Base-by-base conservation (phyloP, 2,113 vertebrate species). In the Antechinus flavipes region DNA sequence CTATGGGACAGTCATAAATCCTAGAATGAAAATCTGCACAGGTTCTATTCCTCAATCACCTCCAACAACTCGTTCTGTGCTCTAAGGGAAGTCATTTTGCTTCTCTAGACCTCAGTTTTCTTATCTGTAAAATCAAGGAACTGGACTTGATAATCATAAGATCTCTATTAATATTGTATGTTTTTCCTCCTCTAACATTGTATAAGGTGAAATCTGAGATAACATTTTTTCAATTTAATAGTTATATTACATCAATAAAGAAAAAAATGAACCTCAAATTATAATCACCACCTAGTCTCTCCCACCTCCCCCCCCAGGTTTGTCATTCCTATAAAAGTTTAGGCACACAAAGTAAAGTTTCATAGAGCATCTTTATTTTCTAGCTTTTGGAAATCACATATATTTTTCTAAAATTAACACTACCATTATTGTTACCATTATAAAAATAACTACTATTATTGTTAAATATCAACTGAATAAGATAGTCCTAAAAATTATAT, bases 221-320 rank as follows among this genome's bases (percentile, higher is more conserved):
- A 61, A 42, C n/a, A 42, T 84, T 84, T 84, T n/a, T 95, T 94
- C 93, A 96, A 54, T 46, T 95, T 16, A 96, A 97, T 92, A 68
- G n/a, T 90, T 92, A 95, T 91, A 95, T 91, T 0, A 96, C 30
- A 90, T 91, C 93, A 97, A 56, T 50, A 95, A 89, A 56, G 97
- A 76, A n/a, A n/a, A 68, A 76, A 76, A 76, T 76, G 30, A n/a
- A n/a, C 12, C 16, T 84, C 68, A 84, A 42, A 84, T 84, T 23
- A 42, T 16, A 84, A 84, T 84, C 7, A 23, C 42, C 35, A 84
- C 68, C 7, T 84, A 19, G 68, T 42, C 19, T 84, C 42, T 23
- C 42, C 42, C 10, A 23, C 42, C 10, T 47, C 47, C 49, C 50
- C 50, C 50, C 50, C 42, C 42, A 42, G 2, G 5, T 42, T 19